Percentiles rank a stretch among this genome's conserved stretches.
phyloP scores from a whole-genome alignment of 2,797 vertebrate species.

The Gastrophryne carolinensis region DNA sequence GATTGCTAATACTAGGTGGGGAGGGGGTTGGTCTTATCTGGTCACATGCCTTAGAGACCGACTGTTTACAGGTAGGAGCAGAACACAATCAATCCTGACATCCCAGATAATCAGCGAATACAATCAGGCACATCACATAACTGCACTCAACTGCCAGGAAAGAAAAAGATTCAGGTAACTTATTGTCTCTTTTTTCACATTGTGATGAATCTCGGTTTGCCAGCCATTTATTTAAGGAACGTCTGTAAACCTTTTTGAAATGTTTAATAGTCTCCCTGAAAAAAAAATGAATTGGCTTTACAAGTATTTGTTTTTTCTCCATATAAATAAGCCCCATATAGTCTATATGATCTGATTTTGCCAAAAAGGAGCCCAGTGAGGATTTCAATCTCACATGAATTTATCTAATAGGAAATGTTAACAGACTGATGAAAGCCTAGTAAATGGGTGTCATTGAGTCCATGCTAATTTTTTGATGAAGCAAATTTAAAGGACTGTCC shows the following conservation, averaged over 20 bases:
- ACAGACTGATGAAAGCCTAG: too few relatives aligned
- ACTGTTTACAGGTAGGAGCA: slow-evolving; percentile 21
- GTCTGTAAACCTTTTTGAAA: not conserved
- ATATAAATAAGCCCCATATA: too few relatives aligned
- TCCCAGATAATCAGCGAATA: not conserved
- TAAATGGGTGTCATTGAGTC: too few relatives aligned
- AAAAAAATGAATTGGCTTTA: not conserved
- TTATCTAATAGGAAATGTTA: too few relatives aligned
- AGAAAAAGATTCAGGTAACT: not conserved
- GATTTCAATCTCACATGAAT: too few relatives aligned
- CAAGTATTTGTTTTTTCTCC: too few relatives aligned
- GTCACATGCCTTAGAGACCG: slow-evolving; percentile 30
- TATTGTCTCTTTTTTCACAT: not conserved
- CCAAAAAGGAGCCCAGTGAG: too few relatives aligned
- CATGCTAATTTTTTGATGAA: too few relatives aligned
- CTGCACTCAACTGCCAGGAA: not conserved
- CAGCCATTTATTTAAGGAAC: not conserved
- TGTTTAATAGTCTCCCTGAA: not conserved
- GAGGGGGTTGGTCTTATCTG: not conserved
- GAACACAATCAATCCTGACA: not conserved
- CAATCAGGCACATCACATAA: not conserved
- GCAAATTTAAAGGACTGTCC: too few relatives aligned
- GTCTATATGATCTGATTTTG: too few relatives aligned
- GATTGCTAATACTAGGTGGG: not conserved
- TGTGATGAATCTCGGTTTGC: not conserved